Percentiles rank a stretch among this genome's conserved stretches.
Evolutionary conservation across 2,888 invertebrate genomes (phyloP).

Genomic region (Synergus laeviventris): DNA sequence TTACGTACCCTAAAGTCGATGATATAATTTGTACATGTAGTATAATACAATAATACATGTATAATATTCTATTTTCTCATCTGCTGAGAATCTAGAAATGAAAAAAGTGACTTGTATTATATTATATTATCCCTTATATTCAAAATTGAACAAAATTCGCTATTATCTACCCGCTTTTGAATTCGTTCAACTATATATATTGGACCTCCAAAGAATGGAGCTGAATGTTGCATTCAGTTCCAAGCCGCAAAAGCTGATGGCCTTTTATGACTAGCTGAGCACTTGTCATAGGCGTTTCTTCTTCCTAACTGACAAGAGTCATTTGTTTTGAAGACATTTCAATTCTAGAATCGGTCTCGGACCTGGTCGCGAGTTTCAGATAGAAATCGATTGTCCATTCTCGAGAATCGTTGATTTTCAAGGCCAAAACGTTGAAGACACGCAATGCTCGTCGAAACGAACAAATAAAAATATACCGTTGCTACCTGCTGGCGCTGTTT

Average conservation of each 20-base stretch:
- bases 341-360: conserved; percentile 65
- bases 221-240: neutral
- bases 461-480: conserved; percentile 58
- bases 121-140: neutral
- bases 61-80: neutral
- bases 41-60: no score
- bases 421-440: conserved; percentile 56
- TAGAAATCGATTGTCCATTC: conserved; percentile 69
- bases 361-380: conserved; percentile 62
- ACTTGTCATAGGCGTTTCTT: conserved; percentile 53
- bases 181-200: neutral
- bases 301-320: conserved; percentile 62
- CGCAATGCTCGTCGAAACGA: conserved; percentile 56
- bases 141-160: neutral
- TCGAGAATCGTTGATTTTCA: conserved; percentile 57
- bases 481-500: conserved; percentile 61
- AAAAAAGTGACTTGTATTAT: neutral
- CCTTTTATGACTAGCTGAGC: conserved; percentile 17
- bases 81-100: neutral
- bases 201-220: neutral
- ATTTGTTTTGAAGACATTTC: conserved; percentile 69
- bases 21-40: no score
- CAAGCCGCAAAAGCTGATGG: conserved; percentile 5
- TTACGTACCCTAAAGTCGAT: no score
- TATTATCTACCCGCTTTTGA: neutral